Evolutionary conservation across 53 echinoderm and acorn worm genomes (phyloP).

Genomic region (Echinarachnius parma): DNA sequence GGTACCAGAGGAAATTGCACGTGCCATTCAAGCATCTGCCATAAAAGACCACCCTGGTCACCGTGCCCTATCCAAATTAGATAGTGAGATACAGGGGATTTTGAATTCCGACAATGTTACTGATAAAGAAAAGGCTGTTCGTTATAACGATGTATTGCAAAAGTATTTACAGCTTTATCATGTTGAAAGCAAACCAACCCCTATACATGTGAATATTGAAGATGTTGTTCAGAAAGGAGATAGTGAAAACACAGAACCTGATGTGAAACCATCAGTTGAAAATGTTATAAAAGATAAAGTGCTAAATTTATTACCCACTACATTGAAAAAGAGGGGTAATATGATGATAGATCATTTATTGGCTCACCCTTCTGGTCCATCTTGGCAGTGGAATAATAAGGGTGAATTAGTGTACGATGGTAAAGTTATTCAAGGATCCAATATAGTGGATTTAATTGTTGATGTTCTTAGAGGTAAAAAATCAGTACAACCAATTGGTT

Average conservation of each 20-base stretch:
- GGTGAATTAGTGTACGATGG: slow-evolving; percentile 42
- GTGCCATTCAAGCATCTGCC: too few species aligned
- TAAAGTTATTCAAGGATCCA: slow-evolving; percentile 13
- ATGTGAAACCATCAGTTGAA: background rate
- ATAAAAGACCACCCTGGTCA: slow-evolving; percentile 18
- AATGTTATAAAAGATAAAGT: background rate
- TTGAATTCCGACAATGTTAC: slow-evolving; percentile 1
- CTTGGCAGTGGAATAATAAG: slow-evolving; percentile 18
- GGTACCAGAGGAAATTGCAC: slow-evolving; percentile 52
- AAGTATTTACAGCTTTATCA: slow-evolving; percentile 25
- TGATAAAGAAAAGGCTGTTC: slow-evolving; percentile 23
- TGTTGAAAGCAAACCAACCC: background rate
- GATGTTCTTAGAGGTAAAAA: slow-evolving; percentile 23
- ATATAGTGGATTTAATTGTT: slow-evolving; percentile 37
- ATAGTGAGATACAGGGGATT: slow-evolving; percentile 8
- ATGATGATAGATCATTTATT: background rate
- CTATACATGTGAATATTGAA: background rate
- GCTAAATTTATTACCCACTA: too few species aligned
- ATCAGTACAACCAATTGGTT: slow-evolving; percentile 28
- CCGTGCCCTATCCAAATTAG: too few species aligned
- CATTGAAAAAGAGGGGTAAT: background rate
- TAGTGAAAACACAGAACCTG: background rate
- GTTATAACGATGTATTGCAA: slow-evolving; percentile 47
- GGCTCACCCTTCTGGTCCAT: background rate
- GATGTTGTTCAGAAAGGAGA: background rate